Base-by-base conservation (phyloP, 1,140 invertebrate species). In the Tetraneura akinire region DNA sequence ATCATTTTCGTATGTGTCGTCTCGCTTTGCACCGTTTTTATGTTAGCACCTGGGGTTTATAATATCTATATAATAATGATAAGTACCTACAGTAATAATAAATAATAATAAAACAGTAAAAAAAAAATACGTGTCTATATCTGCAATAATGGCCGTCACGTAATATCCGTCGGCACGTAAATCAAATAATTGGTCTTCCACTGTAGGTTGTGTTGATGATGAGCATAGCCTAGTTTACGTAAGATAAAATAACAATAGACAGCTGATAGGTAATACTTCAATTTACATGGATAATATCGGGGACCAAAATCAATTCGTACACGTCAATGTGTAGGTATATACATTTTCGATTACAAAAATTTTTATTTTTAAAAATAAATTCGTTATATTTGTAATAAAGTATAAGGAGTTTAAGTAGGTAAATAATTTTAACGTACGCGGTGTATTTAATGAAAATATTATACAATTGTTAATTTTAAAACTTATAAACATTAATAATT, bases 101-200 rank as follows among this genome's bases (percentile, higher is more conserved):
- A n/a, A 26, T 57, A 57, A 23, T 57, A 57, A 57, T 13, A 45
- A 68, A 45, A 68, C 64, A 21, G 64, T 14, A 21, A 26, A 76
- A 55, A 21, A 26, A 76, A 55, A 60, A 76, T 37, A 37, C 73
- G 73, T 76, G 73, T 18, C 32, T 16, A 21, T 32, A 21, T 32
- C 47, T 74, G 26, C 32, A 57, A 76, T 74, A 74, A 74, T 74
- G n/a, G 32, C 32, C 71, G 51, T 76, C 73, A 57, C 53, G 73
- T 57, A 76, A 57, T 37, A 76, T 42, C 70, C 32, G n/a, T 26
- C 18, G 53, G 37, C 73, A 76, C 73, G 73, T 76, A 76, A 76
- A 76, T 57, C 32, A 45, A 76, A 57, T 23, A 53, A 57, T 57
- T 32, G 71, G 29, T 14, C 18, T 37, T 47, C 14, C 42, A 42